phyloP scores from a whole-genome alignment of 2,888 invertebrate species.

The Synanthedon andrenaeformis region DNA sequence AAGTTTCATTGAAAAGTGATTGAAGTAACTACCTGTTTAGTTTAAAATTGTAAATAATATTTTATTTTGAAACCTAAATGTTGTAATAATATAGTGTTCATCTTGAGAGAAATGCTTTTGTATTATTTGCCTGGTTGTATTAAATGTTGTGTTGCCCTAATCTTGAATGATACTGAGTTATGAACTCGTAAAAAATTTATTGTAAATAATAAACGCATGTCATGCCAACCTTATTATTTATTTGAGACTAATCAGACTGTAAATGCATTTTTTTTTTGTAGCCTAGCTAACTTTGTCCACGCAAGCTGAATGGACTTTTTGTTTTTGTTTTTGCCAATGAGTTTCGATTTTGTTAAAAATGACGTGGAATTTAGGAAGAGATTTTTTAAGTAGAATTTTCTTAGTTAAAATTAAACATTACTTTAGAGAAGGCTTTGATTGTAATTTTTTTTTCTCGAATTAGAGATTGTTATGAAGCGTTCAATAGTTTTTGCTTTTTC shows the following conservation, averaged over 20 bases:
- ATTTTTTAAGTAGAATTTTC: conserved; percentile 5
- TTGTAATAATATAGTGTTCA: too few species aligned
- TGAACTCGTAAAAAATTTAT: conserved; percentile 1
- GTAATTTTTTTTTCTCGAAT: too few species aligned
- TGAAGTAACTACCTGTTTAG: too few species aligned
- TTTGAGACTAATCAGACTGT: conserved; percentile 26
- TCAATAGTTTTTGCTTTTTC: too few species aligned
- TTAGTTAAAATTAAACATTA: too few species aligned
- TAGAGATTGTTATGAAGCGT: too few species aligned
- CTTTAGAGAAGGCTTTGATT: too few species aligned
- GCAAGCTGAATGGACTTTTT: conserved; percentile 35
- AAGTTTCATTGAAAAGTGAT: too few species aligned
- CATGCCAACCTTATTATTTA: conserved; percentile 42
- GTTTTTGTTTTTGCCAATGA: conserved; percentile 16
- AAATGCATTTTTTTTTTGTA: conserved; percentile 28
- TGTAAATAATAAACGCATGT: conserved; percentile 29
- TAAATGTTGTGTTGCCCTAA: conserved; percentile 8
- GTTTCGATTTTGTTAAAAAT: conserved; percentile 11
- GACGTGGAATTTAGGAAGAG: conserved; percentile 25
- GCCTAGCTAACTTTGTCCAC: conserved; percentile 40
- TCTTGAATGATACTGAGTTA: conserved; percentile 5
- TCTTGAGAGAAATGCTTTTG: neutral
- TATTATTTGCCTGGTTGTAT: conserved; percentile 7
- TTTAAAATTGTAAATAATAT: too few species aligned
- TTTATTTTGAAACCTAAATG: too few species aligned